Evolutionary conservation across 2,113 vertebrate genomes (phyloP).

Genomic region (Dascyllus trimaculatus): DNA sequence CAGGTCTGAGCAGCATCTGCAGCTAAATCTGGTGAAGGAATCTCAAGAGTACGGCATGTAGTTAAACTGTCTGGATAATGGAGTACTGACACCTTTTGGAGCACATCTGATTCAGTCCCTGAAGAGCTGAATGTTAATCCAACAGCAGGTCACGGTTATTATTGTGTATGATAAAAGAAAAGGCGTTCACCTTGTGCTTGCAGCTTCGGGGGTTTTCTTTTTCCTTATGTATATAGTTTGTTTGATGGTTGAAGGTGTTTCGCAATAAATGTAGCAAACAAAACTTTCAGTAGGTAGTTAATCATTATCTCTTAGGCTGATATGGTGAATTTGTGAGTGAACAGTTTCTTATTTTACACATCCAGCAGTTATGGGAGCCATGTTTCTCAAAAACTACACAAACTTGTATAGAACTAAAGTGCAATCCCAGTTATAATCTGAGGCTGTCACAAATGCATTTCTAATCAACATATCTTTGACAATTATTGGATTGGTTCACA

Average conservation of each 20-base stretch:
- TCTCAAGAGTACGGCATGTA: slow-evolving; percentile 59
- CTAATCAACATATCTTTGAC: too few relatives aligned
- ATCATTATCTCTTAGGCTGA: too few relatives aligned
- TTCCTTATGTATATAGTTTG: not conserved
- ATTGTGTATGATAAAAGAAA: slow-evolving; percentile 28
- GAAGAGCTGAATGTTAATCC: slow-evolving; percentile 42
- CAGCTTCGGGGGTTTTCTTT: not conserved
- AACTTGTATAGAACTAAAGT: too few relatives aligned
- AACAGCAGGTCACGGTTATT: slow-evolving; percentile 50
- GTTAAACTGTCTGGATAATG: slow-evolving; percentile 70
- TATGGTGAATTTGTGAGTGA: not conserved
- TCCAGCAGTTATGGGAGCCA: not conserved
- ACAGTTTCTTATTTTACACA: not conserved
- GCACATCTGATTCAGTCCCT: slow-evolving; percentile 61
- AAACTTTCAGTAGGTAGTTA: too few relatives aligned
- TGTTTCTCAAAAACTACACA: too few relatives aligned
- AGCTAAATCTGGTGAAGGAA: slow-evolving; percentile 63
- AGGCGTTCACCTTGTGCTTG: slow-evolving; percentile 34
- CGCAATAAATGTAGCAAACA: too few relatives aligned
- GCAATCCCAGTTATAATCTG: too few relatives aligned
- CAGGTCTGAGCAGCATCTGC: slow-evolving; percentile 65
- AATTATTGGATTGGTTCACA: too few relatives aligned
- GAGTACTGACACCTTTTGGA: slow-evolving; percentile 63
- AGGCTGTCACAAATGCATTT: too few relatives aligned
- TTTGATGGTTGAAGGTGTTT: too few relatives aligned